Percentiles rank a stretch among this genome's conserved stretches.
Conservation (phyloP, 2,113 vertebrate genomes). For the Callipepla squamata region DNA sequence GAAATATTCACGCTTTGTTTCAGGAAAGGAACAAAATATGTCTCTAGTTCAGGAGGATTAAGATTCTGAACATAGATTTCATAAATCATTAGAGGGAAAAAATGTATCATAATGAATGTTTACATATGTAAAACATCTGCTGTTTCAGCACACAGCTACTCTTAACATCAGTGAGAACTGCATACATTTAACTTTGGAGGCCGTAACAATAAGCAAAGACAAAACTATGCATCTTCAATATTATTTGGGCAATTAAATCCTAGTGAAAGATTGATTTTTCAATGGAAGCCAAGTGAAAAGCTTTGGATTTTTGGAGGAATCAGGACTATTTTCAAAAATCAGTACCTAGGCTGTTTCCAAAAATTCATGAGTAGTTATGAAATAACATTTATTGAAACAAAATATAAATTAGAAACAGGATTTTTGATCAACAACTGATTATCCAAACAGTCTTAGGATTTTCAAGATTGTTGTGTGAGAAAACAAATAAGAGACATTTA, state of each 20-base stretch:
- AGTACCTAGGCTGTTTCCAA: neutral
- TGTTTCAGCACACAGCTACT: neutral
- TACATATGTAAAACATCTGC: neutral
- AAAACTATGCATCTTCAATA: neutral
- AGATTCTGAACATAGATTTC: neutral
- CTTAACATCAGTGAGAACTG: neutral
- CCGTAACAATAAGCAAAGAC: neutral
- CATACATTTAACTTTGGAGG: fast-evolving
- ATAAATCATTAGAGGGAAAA: neutral
- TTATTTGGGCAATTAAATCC: neutral
- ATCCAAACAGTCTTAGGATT: neutral
- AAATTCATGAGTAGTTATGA: neutral
- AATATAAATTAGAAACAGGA: slow-evolving; percentile 1
- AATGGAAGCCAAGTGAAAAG: neutral
- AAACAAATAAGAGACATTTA: neutral
- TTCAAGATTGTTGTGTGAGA: neutral
- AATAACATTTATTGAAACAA: neutral
- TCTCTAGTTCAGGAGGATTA: neutral
- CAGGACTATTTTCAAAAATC: neutral
- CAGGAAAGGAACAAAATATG: neutral
- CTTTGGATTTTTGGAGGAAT: neutral
- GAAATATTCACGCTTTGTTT: neutral
- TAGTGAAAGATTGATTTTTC: neutral
- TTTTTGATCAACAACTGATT: neutral
- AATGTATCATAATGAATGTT: neutral